phyloP scores from a whole-genome alignment of 1,140 invertebrate species.

The Megalonaias nervosa region DNA sequence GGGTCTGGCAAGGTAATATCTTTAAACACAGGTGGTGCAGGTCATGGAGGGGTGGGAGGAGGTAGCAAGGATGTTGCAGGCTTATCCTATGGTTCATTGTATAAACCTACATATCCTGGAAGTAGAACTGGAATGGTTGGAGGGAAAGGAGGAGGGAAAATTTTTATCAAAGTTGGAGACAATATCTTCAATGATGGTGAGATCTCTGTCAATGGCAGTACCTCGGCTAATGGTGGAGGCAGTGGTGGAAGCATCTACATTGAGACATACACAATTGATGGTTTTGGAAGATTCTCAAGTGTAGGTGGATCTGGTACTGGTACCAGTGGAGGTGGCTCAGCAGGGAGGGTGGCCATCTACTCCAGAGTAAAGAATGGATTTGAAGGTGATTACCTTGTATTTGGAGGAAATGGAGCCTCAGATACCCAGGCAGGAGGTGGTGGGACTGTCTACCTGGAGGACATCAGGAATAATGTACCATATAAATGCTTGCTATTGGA shows the following conservation, averaged over 20 bases:
- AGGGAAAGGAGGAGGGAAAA: conserved; percentile 54
- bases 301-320: conserved; percentile 46
- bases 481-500: conserved; percentile 53
- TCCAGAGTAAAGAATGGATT: conserved; percentile 41
- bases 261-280: conserved; percentile 51
- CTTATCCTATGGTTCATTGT: conserved; percentile 53
- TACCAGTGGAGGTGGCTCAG: conserved; percentile 53
- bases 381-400: conserved; percentile 49
- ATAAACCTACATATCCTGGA: conserved; percentile 53
- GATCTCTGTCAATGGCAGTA: conserved; percentile 54
- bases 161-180: conserved; percentile 48
- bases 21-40: conserved; percentile 49
- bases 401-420: conserved; percentile 41
- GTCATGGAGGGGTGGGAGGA: conserved; percentile 57
- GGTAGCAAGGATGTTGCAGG: conserved; percentile 24
- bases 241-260: conserved; percentile 61
- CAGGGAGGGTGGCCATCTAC: conserved; percentile 54
- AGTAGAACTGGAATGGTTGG: conserved; percentile 38
- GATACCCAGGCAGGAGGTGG: conserved; percentile 45
- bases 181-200: conserved; percentile 54
- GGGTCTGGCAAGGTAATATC: conserved; percentile 32
- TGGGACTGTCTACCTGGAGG: conserved; percentile 58
- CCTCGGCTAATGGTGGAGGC: conserved; percentile 49
- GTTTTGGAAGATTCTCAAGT: conserved; percentile 50
- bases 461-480: conserved; percentile 32